Base-by-base conservation (phyloP, 1,140 invertebrate genomes). In the Dufourea novaeangliae region DNA sequence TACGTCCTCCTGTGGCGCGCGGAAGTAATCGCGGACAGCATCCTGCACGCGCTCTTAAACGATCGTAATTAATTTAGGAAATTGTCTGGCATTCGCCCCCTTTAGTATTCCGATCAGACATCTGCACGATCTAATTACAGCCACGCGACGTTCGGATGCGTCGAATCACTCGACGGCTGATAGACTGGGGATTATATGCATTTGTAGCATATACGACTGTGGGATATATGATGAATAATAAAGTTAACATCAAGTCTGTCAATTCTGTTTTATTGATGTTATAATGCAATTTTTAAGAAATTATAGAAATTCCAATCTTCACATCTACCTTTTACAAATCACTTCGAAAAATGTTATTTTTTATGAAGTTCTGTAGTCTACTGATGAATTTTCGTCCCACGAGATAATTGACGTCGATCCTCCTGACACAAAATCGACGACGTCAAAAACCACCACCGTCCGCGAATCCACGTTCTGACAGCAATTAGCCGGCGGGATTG, bases 1-100 rank as follows among this genome's bases (percentile, higher is more conserved):
- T 85, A 85, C 27, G 76, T 32, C 41, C 68, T 27, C 50, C 29
- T 44, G 52, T 62, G 22, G 17, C 71, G 46, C 57, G 56, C 78
- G 52, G 73, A 85, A 78, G 64, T 81, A 83, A 82, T 82, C 72
- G 76, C 79, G 71, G 79, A 70, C 85, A 85, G 79, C 78, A 73
- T 76, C 76, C 69, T 70, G 34, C 29, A 59, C 63, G 39, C 59
- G 63, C 67, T 57, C 59, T 41, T 39, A 78, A 70, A 69, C 63
- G 64, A 77, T 73, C 70, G 54, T 83, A 86, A 89, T 87, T 81
- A 73, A 87, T 72, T 82, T 68, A 88, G 77, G 71, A 82, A 85
- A 88, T 87, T 85, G 81, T 80, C 79, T 37, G 52, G 66, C 63
- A 84, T 85, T 84, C 67, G n/a, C 32, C 52, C 80, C 73, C 54